Evolutionary conservation across 1,140 invertebrate genomes (phyloP).

Genomic region (Pentalonia nigronervosa): DNA sequence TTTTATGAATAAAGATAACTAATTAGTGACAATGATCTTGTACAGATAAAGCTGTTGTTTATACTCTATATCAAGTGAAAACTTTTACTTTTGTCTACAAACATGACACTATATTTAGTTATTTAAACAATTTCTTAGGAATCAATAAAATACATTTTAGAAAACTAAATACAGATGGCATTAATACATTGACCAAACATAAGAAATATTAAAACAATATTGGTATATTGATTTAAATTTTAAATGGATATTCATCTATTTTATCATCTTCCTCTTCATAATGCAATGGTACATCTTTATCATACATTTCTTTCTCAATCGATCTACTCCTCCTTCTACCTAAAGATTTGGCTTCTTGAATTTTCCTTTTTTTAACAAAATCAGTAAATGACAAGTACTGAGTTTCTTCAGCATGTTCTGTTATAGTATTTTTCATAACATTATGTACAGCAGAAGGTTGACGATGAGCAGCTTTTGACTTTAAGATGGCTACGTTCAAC

Average conservation of each 20-base stretch:
- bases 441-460: not conserved
- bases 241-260: conserved; percentile 42
- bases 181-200: not conserved
- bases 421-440: conserved; percentile 1
- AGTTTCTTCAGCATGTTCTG: not conserved
- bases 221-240: conserved; percentile 36
- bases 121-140: not conserved
- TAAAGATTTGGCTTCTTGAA: conserved; percentile 41
- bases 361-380: conserved; percentile 56
- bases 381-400: conserved; percentile 48
- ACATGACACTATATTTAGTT: no score
- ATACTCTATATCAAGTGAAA: not conserved
- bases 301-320: conserved; percentile 42
- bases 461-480: conserved; percentile 47
- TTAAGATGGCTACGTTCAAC: not conserved
- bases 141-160: not conserved
- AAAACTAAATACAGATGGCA: not conserved
- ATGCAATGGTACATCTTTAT: not conserved
- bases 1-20: not conserved
- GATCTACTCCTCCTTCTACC: conserved; percentile 43
- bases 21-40: not conserved
- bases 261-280: not conserved
- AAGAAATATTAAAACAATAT: not conserved
- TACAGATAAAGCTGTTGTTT: not conserved
- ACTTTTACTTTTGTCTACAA: not conserved